phyloP scores from a whole-genome alignment of 2,797 vertebrate genomes.

The Pantherophis vulpinus region DNA sequence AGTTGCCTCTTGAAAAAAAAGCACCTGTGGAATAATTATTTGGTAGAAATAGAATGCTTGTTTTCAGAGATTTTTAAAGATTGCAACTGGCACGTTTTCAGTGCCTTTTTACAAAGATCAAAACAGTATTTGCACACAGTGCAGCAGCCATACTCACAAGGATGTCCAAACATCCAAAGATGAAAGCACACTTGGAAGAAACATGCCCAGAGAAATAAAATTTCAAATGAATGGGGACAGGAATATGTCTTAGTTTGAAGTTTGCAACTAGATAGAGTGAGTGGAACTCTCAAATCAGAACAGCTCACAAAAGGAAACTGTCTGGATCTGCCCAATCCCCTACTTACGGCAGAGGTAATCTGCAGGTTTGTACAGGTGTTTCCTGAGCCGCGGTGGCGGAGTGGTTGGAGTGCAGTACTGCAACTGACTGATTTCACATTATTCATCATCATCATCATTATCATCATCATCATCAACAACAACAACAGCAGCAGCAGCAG shows the following conservation, averaged over 20 bases:
- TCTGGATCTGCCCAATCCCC: neutral
- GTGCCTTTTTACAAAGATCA: conserved; percentile 4
- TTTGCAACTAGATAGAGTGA: neutral
- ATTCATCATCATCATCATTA: too few species aligned
- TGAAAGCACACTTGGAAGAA: conserved; percentile 4
- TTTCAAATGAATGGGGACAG: neutral
- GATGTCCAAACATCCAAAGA: neutral
- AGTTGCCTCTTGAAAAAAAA: too few species aligned
- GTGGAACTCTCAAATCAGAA: neutral
- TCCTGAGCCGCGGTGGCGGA: too few species aligned
- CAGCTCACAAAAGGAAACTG: neutral
- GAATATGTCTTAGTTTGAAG: neutral
- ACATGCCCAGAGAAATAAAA: neutral
- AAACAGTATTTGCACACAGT: conserved; percentile 15
- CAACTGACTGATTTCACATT: too few species aligned
- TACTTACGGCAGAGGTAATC: neutral
- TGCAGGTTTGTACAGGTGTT: neutral
- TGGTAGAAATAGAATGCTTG: neutral
- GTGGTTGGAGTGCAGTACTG: too few species aligned
- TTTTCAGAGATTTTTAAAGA: neutral
- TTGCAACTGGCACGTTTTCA: neutral
- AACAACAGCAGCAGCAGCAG: too few species aligned
- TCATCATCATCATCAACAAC: too few species aligned
- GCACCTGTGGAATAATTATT: neutral
- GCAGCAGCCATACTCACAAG: neutral